phyloP scores from a whole-genome alignment of 2,888 invertebrate species.

The Altica lythri region DNA sequence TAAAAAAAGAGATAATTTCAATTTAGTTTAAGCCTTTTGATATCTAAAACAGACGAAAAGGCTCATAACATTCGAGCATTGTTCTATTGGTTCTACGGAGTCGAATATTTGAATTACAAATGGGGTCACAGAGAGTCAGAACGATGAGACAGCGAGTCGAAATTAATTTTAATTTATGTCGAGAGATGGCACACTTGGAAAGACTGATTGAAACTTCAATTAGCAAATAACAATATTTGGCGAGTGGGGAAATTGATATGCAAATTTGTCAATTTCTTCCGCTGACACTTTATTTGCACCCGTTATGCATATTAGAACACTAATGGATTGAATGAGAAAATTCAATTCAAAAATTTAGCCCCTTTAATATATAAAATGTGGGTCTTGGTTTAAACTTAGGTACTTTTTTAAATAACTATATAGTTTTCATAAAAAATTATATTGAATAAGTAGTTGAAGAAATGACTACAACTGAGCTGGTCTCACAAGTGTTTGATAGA shows the following conservation, averaged over 20 bases:
- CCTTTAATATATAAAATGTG: too few species aligned
- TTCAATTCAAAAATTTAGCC: slow-evolving; percentile 10
- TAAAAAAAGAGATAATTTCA: slow-evolving; percentile 5
- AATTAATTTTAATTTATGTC: slow-evolving; percentile 54
- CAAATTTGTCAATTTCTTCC: slow-evolving; percentile 46
- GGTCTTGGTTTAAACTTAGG: too few species aligned
- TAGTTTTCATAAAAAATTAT: too few species aligned
- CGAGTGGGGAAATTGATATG: slow-evolving; percentile 44
- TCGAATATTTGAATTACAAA: slow-evolving; percentile 53
- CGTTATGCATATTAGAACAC: slow-evolving; percentile 1
- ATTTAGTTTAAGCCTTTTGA: not conserved
- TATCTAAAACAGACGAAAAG: slow-evolving; percentile 5
- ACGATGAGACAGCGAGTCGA: slow-evolving; percentile 39
- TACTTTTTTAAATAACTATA: too few species aligned
- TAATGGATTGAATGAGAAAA: slow-evolving; percentile 26
- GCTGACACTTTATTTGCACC: slow-evolving; percentile 22
- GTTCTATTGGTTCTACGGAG: slow-evolving; percentile 38
- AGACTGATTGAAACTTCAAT: slow-evolving; percentile 46
- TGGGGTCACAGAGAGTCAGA: slow-evolving; percentile 46
- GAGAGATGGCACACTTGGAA: slow-evolving; percentile 37
- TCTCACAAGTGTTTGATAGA: too few species aligned
- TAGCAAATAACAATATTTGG: slow-evolving; percentile 52
- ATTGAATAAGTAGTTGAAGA: too few species aligned
- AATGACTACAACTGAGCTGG: too few species aligned
- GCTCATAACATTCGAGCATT: slow-evolving; percentile 19